Evolutionary conservation across 2,113 vertebrate genomes (phyloP), one percentile per base, ranked within the genome.

Genomic region (Oryzias celebensis): DNA sequence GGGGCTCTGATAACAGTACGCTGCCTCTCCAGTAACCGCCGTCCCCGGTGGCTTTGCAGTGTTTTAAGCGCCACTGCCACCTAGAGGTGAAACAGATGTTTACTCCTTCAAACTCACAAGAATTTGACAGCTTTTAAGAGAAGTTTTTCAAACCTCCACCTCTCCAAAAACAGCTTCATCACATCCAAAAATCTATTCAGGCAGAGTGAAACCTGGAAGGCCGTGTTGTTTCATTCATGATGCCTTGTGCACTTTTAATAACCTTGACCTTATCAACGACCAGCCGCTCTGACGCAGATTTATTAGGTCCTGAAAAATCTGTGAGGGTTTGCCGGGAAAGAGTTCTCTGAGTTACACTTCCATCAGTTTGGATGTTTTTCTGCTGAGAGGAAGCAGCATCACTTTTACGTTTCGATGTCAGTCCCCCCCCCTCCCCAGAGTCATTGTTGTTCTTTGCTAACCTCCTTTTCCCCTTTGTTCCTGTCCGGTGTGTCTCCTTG

Each of bases 261-360:
- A 86, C 82, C 77, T 83, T 87, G 82, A 88, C 85, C 84, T 87
- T 78, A 81, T 76, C 81, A 66, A 77, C 71, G 86, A 88, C 80
- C 78, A 75, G 78, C 77, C 18, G 68, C 77, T 64, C 49, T 49
- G 55, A 75, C 82, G 73, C 81, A 80, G 80, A 86, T 88, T 81
- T 84, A 83, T 83, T 75, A 82, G 75, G 63, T 73, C 83, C 75
- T 82, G 77, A 75, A 61, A 76, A 77, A 81, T 79, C 70, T 73
- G 63, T 75, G 81, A 85, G 75, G 86, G 85, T 82, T 81, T 83
- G 81, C 75, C 85, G 75, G 82, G 84, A 88, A 86, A 86, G 74
- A 77, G 70, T 91, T 84, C 85, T 84, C 80, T 77, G 67, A 87
- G 78, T 80, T 85, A 65, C 85, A 63, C 83, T 73, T 77, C 65